Evolutionary conservation across 1,140 invertebrate species (phyloP).

Genomic region (Brachionus calyciflorus): DNA sequence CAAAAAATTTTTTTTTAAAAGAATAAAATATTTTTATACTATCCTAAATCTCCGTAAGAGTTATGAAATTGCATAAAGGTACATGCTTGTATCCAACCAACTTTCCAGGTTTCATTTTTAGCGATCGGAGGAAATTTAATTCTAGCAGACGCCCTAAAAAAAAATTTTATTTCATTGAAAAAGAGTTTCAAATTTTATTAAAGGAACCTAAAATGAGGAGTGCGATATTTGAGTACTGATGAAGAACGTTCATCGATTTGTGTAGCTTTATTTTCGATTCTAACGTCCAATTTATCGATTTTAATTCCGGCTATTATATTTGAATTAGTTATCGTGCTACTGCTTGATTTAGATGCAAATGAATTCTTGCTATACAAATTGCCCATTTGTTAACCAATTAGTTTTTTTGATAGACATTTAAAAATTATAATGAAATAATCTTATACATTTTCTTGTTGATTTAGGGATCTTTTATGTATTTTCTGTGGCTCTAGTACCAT

Average conservation of each 20-base stretch:
- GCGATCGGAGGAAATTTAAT: slow-evolving; percentile 24
- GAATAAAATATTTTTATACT: too few species aligned
- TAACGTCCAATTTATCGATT: slow-evolving; percentile 47
- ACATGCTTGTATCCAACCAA: slow-evolving; percentile 46
- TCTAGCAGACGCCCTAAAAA: background rate
- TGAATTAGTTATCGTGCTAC: background rate
- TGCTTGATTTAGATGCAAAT: background rate
- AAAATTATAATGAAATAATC: too few species aligned
- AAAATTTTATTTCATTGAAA: too few species aligned
- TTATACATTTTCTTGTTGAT: background rate
- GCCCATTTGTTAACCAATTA: slow-evolving; percentile 17
- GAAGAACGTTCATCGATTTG: slow-evolving; percentile 49
- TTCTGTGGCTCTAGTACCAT: too few species aligned
- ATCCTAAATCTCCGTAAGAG: slow-evolving; percentile 31
- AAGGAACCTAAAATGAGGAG: slow-evolving; percentile 50
- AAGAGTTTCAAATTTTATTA: too few species aligned
- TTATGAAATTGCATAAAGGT: slow-evolving; percentile 42
- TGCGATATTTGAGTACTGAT: slow-evolving; percentile 50
- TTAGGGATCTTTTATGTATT: background rate
- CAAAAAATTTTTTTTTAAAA: background rate
- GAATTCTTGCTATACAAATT: slow-evolving; percentile 11
- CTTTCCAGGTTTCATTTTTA: slow-evolving; percentile 33
- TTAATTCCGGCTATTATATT: slow-evolving; percentile 34
- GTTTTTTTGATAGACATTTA: background rate
- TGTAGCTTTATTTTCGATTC: slow-evolving; percentile 50